Base-by-base conservation (phyloP, 2,797 vertebrate species). In the Micrastur ruficollis region DNA sequence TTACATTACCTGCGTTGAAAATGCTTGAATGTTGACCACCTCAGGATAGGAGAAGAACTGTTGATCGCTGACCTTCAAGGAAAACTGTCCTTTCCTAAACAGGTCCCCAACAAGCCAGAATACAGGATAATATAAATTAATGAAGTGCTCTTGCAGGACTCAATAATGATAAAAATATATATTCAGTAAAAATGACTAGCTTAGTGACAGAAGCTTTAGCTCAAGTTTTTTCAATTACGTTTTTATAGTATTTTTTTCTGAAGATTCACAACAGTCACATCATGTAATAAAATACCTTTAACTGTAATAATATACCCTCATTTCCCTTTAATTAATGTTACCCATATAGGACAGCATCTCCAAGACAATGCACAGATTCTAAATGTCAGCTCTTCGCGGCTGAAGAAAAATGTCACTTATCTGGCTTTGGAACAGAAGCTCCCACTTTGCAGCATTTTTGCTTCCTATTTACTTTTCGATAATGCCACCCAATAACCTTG, bases 71-170 rank as follows among this genome's bases (percentile, higher is more conserved):
- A 98, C 97, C 95, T 97, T 98, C 97, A 99, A 91, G 76, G 97
- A 98, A 95, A 99, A 98, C n/a, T 98, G 97, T 67, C 98, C 99
- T 97, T 95, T 98, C 98, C 99, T 99, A 96, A 93, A 95, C 14
- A 81, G 76, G 46, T 53, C 6, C 72, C 94, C 72, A 59, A 2
- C 12, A 89, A 81, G n/a, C 8, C 83, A 89, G 89, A 94, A 95
- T 25, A 47, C 6, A 95, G 90, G 59, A 75, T 10, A 81, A 89
- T 20, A 90, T 7, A 70, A 84, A 93, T 93, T 79, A 92, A 95
- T 46, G 18, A 59, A 78, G 63, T 58, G n/a, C 40, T 59, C 50
- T 63, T 44, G 49, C 62, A 74, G 40, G 29, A 73, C 25, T 74
- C 18, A 4, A 1, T 61, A 53, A 58, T 6, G 23, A 59, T 18